phyloP scores from a whole-genome alignment of 2,113 vertebrate species.

The Myotis lucifugus region DNA sequence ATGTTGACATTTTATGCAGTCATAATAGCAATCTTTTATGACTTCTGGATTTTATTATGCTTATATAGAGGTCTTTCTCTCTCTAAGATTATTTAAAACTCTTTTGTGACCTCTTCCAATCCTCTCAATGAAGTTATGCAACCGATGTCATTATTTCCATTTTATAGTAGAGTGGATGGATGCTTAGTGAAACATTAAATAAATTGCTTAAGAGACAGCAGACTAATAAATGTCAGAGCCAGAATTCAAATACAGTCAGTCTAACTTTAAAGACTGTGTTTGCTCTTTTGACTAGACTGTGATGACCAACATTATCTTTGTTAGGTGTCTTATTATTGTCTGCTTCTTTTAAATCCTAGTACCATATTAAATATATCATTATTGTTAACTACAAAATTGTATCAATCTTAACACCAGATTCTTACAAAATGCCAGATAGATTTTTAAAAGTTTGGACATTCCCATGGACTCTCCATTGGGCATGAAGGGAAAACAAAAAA shows the following conservation, averaged over 20 bases:
- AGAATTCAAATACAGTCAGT: neutral
- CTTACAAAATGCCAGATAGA: neutral
- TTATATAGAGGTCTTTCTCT: neutral
- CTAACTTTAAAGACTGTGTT: neutral
- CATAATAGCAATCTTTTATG: neutral
- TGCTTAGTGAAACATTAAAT: neutral
- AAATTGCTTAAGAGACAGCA: neutral
- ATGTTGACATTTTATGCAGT: neutral
- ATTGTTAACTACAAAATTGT: neutral
- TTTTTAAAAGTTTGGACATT: neutral
- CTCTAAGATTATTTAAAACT: neutral
- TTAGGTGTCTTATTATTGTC: neutral
- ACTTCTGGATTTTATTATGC: neutral
- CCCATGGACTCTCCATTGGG: neutral
- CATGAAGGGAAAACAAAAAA: neutral
- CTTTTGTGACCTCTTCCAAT: neutral
- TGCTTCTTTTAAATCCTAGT: neutral
- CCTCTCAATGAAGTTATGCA: neutral
- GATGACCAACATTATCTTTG: neutral
- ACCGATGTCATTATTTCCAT: neutral
- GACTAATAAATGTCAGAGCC: neutral
- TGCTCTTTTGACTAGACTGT: neutral
- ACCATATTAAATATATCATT: neutral
- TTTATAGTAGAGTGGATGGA: neutral
- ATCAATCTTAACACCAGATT: neutral